Evolutionary conservation across 1,140 invertebrate species (phyloP), one percentile per base, ranked within the genome.

Genomic region (Drosophila tsacasi): DNA sequence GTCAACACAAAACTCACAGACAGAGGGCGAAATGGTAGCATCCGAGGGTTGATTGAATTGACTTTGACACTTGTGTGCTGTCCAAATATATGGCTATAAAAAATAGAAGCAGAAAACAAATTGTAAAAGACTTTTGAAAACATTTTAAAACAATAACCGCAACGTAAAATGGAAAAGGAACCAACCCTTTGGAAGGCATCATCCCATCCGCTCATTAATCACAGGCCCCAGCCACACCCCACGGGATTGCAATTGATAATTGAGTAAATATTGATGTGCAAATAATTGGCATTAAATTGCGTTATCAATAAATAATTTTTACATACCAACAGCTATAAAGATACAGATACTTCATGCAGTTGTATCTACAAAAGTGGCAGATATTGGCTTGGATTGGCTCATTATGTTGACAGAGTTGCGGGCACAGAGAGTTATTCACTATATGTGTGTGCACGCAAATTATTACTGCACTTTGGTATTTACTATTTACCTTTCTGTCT

Each of bases 251-350:
- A 83, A 91, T 86, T 83, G 79, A 83, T 78, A 91, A 91, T 86
- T 81, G 79, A 81, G 72, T 63, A 91, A 91, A 86, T 86, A 91
- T 91, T 91, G 79, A 78, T 83, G 77, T 76, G 81, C 86, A 90
- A 91, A 86, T 90, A 90, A 90, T 90, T 90, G 85, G 82, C 81
- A 90, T 90, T 90, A 90, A 90, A 90, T 90, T 90, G 82, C 86
- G 86, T 90, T 90, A 90, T 91, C 85, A 90, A 90, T 85, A 85
- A 90, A 90, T 90, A 85, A 87, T 87, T 87, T 76, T 87, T 87
- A 83, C 80, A 86, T 82, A 37, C 69, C 76, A 61, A 55, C 76
- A 44, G 40, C 52, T 42, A 57, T 42, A 67, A 59, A 68, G 65
- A 68, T 19, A 68, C 65, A 40, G 57, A 58, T 55, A 61, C 61